Base-by-base conservation (phyloP, 1,140 invertebrate genomes). In the Macrotrachela quadricornifera region DNA sequence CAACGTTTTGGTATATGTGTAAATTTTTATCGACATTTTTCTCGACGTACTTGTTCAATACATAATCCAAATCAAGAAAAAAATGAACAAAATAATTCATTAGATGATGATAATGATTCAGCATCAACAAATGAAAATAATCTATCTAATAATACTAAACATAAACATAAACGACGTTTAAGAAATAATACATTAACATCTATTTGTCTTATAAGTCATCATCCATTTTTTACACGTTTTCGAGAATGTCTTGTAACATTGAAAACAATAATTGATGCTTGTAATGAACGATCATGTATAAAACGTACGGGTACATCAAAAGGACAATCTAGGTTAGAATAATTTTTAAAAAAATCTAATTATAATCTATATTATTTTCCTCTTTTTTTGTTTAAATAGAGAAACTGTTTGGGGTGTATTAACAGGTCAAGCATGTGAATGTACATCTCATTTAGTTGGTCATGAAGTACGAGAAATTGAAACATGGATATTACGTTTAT, bases 221-320 rank as follows among this genome's bases (percentile, higher is more conserved):
- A 99, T 77, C 90, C 91, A 41, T 96, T 99, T 71, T 92, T 97
- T 68, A 83, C 87, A 44, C 87, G 82, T 63, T 96, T 96, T 75
- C 81, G 91, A 54, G 86, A 96, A 72, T 92, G 90, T 74, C 77
- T 97, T 56, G 85, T 85, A 71, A 81, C 92, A 61, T 73, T 99
- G 59, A 85, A 88, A 68, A 84, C 82, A 64, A 73, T 97, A 53
- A 91, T 97, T 62, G 88, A 96, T 72, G 84, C 86, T 47, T 94
- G 87, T 71, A 88, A 91, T 71, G 86, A 95, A 73, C 83, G 82
- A 63, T 83, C 82, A 79, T 82, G 63, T 82, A 82, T 36, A 76
- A 80, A 61, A 62, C 77, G 84, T 61, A 80, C 87, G 15, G 85
- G 85, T 46, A 83, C 82, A 54, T 88, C 85, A 6, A 80, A 80